A percentile compares a stretch with the other conserved stretches of the same genome.
Evolutionary conservation across 2,113 vertebrate species (phyloP).

Genomic region (Pimephales promelas): DNA sequence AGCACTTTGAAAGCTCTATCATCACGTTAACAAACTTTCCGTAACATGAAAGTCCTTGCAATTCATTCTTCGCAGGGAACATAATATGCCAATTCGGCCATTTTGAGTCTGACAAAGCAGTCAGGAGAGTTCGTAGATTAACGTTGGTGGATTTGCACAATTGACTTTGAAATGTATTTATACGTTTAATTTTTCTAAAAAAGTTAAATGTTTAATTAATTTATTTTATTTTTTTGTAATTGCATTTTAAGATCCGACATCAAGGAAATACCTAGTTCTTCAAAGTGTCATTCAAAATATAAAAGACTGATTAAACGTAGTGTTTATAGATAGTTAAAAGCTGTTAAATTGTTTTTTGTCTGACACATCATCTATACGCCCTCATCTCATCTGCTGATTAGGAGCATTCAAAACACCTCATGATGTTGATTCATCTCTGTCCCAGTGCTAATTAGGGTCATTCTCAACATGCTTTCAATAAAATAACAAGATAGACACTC

Average conservation of each 20-base stretch:
- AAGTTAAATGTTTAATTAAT: no score
- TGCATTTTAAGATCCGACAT: neutral
- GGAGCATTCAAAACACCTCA: slow-evolving; percentile 17
- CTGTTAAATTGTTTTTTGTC: slow-evolving; percentile 26
- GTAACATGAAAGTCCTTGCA: no score
- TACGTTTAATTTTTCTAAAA: no score
- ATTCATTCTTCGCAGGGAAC: no score
- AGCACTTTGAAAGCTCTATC: no score
- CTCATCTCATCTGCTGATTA: slow-evolving; percentile 18
- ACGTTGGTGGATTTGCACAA: no score
- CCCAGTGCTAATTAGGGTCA: neutral
- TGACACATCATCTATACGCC: slow-evolving; percentile 14
- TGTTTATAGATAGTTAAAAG: slow-evolving; percentile 6
- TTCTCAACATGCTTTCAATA: slow-evolving; percentile 32
- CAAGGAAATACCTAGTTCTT: neutral
- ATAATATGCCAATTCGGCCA: no score
- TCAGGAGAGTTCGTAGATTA: no score
- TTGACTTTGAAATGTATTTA: no score
- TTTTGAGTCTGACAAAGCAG: no score
- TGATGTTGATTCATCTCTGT: slow-evolving; percentile 27
- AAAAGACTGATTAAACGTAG: neutral
- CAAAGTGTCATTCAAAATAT: neutral
- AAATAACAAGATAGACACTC: neutral
- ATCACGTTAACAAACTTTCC: no score
- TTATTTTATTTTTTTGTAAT: neutral